Evolutionary conservation across 2,113 vertebrate genomes (phyloP).

Genomic region (Podarcis muralis): DNA sequence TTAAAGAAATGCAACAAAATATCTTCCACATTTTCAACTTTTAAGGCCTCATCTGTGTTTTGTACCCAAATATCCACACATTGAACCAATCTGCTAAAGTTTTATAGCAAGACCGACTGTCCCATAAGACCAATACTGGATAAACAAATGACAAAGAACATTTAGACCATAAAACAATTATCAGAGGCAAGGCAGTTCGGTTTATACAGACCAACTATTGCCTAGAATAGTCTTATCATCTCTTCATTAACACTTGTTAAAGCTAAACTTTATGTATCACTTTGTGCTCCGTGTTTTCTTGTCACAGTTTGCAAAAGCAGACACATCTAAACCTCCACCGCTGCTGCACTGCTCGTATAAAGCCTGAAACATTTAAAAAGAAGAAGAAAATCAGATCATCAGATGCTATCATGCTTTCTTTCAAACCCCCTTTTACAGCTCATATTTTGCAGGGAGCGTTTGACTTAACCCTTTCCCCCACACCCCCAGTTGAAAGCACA

Average conservation of each 20-base stretch:
- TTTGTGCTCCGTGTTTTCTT: conserved; percentile 70
- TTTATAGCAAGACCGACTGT: not conserved
- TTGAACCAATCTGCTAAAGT: not conserved
- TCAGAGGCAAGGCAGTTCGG: not conserved
- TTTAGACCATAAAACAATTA: not conserved
- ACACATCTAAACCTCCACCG: conserved; percentile 74
- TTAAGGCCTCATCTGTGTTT: not conserved
- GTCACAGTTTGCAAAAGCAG: conserved; percentile 69
- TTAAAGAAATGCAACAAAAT: not conserved
- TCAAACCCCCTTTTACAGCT: not conserved
- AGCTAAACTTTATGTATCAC: conserved; percentile 48
- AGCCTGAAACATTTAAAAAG: conserved; percentile 74
- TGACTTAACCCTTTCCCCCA: not conserved
- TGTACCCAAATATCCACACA: conserved; percentile 7
- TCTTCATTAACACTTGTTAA: conserved; percentile 19
- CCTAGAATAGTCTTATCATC: conserved; percentile 35
- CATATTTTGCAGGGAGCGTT: not conserved
- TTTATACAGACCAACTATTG: conserved; percentile 21
- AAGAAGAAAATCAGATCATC: not conserved
- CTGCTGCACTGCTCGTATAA: conserved; percentile 82
- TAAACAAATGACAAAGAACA: conserved; percentile 14
- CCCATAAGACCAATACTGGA: conserved; percentile 10
- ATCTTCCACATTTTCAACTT: not conserved
- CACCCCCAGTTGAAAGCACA: not conserved
- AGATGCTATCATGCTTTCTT: not conserved